Base-by-base conservation (phyloP, 2,888 invertebrate genomes). In the Pseudococcus longispinus region DNA sequence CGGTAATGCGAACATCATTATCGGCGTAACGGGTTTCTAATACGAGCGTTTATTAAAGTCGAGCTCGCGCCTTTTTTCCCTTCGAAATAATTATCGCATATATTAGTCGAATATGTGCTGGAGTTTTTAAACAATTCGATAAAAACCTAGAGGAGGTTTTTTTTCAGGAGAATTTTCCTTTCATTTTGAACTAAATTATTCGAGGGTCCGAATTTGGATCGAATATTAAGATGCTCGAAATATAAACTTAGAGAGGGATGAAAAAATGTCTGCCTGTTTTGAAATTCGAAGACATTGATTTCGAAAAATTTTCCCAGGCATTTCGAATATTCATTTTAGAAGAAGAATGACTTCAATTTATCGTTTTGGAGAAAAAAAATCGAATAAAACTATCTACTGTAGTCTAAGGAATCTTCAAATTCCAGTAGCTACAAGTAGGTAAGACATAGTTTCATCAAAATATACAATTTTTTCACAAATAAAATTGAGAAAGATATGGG, bases 1-100 rank as follows among this genome's bases (percentile, higher is more conserved):
- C 65, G 65, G 65, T 65, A 65, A 65, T 26, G 23, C 26, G 65
- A 65, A 65, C 70, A 70, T 70, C 70, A 29, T 70, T 70, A 70
- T 70, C 70, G 70, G 29, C 26, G 70, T 70, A 70, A 70, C 70
- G 70, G 29, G 15, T 70, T 70, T 29, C 70, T 70, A 70, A 70
- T 70, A 70, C 26, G 26, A 70, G 6, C 70, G 70, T 70, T 70
- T 70, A 70, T 26, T 70, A 70, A 70, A 70, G 70, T 70, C 70
- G 29, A 70, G 15, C 26, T 32, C 15, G 29, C 15, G 29, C 70
- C 18, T 29, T 29, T 70, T 29, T 70, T 70, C 29, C 8, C 9
- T 37, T 6, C 15, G 8, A 15, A 70, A 70, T 70, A 70, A 70
- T 70, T 70, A 70, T 70, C 70, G 70, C 29, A 9, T 70, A 18